Base-by-base conservation (phyloP, 35 echinoderm and acorn worm species). In the Patiria miniata region DNA sequence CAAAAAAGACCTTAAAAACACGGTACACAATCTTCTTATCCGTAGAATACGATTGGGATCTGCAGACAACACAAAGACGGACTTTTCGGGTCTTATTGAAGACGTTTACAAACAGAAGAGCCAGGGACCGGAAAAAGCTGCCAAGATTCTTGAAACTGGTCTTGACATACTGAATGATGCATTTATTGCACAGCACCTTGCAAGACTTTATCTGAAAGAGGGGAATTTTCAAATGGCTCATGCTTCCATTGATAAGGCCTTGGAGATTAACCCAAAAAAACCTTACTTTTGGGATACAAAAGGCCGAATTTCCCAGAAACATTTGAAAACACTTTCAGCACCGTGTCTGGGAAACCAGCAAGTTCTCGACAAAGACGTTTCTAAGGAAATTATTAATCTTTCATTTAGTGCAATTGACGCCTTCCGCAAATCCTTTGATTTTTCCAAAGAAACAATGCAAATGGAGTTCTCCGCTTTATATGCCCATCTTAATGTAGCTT, bases 281-380 rank as follows among this genome's bases (percentile, higher is more conserved):
- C 19, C 78, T 6, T 89, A 80, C 54, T 78, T 89, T 61, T 82
- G 30, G 77, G 77, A 89, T 57, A 89, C 87, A 60, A 53, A 82
- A 33, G 80, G 40, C 39, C 16, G 51, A 52, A 53, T 82, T 23
- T 51, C 18, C 7, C 51, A 52, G 22, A 82, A 23, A 5, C 1
- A 82, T 0, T 52, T 82, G 19, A 23, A 22, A 52, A 18, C n/a
- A 1, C 4, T 52, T 7, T n/a, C 39, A 18, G 1, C 15, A 54
- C 8, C 40, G 52, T 34, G 10, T 47, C 29, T 34, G 21, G 51
- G 16, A 17, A 23, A 52, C 29, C 19, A 82, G 0, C 39, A 82
- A 33, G 51, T 47, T 44, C 39, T 82, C 10, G 4, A 19, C 29
- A 15, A 21, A 19, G 50, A 33, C 30, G 51, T 32, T 6, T 52